phyloP scores from a whole-genome alignment of 2,888 invertebrate genomes.

The Drosophila koepferae region DNA sequence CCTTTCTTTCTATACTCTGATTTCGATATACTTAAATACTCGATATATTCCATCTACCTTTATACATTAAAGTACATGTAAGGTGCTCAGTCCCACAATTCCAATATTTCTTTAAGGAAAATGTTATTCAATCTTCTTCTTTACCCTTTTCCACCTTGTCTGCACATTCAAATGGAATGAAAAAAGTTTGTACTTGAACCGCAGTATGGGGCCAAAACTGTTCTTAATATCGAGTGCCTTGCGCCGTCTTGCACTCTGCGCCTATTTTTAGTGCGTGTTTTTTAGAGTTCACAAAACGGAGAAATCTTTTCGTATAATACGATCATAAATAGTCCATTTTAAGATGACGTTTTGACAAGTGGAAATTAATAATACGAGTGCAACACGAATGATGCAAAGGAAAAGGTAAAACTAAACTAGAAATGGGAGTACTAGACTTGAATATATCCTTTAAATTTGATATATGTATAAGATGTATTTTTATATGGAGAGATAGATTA shows the following conservation, averaged over 20 bases:
- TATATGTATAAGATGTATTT: neutral
- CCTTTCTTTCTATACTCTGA: no score
- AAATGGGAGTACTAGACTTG: neutral
- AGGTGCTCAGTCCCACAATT: no score
- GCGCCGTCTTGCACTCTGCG: conserved; percentile 16
- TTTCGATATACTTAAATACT: no score
- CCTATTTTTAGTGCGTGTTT: conserved; percentile 43
- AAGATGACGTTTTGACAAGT: conserved; percentile 74
- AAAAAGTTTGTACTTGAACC: conserved; percentile 24
- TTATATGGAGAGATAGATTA: no score
- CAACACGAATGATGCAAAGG: conserved; percentile 19
- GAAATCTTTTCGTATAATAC: conserved; percentile 49
- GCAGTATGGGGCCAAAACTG: conserved; percentile 76
- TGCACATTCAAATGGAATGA: neutral
- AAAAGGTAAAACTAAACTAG: neutral
- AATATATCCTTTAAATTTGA: neutral
- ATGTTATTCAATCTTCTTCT: neutral
- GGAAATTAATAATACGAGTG: conserved; percentile 62
- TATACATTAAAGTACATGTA: no score
- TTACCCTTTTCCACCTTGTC: conserved; percentile 18
- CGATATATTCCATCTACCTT: no score
- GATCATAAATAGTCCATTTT: conserved; percentile 75
- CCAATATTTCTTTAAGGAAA: no score
- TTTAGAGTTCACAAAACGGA: conserved; percentile 57
- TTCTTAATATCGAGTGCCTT: conserved; percentile 46